Percentiles rank a stretch among this genome's conserved stretches.
Evolutionary conservation across 2,797 vertebrate species (phyloP).

Genomic region (Epinephelus awoara): DNA sequence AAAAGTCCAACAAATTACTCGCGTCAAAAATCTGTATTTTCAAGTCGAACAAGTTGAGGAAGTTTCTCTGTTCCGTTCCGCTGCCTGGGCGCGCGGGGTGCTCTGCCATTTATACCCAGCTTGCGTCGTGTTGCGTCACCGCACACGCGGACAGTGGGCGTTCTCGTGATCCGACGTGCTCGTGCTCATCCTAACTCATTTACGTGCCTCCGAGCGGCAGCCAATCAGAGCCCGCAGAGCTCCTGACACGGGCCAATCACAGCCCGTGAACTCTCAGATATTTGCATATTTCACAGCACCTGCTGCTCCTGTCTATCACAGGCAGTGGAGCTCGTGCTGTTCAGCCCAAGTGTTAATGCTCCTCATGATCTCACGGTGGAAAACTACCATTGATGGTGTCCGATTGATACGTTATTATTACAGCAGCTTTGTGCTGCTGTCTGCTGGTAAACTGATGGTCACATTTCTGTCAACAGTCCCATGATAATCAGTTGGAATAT

Average conservation of each 20-base stretch:
- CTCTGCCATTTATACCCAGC: slow-evolving; percentile 20
- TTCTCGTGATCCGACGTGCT: slow-evolving; percentile 31
- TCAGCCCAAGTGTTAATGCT: slow-evolving; percentile 4
- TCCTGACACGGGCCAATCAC: slow-evolving; percentile 42
- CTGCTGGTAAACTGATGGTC: not conserved
- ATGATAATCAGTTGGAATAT: not conserved
- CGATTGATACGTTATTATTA: not conserved
- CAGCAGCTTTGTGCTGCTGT: not conserved
- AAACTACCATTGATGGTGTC: slow-evolving; percentile 57
- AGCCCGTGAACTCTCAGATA: not conserved
- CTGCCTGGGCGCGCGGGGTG: not conserved
- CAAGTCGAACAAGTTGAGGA: no score
- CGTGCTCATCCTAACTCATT: not conserved
- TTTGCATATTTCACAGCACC: slow-evolving; percentile 46
- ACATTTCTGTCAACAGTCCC: not conserved
- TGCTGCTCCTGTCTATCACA: not conserved
- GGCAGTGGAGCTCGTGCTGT: not conserved
- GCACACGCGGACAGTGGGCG: not conserved
- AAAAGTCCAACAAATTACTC: not conserved
- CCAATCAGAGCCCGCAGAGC: slow-evolving; percentile 39
- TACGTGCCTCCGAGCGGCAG: slow-evolving; percentile 6
- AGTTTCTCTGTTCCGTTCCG: not conserved
- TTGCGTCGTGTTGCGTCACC: slow-evolving; percentile 30
- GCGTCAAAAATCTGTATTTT: not conserved
- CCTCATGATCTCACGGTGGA: slow-evolving; percentile 36